Evolutionary conservation across 2,113 vertebrate species (phyloP).

Genomic region (Elaphurus davidianus): DNA sequence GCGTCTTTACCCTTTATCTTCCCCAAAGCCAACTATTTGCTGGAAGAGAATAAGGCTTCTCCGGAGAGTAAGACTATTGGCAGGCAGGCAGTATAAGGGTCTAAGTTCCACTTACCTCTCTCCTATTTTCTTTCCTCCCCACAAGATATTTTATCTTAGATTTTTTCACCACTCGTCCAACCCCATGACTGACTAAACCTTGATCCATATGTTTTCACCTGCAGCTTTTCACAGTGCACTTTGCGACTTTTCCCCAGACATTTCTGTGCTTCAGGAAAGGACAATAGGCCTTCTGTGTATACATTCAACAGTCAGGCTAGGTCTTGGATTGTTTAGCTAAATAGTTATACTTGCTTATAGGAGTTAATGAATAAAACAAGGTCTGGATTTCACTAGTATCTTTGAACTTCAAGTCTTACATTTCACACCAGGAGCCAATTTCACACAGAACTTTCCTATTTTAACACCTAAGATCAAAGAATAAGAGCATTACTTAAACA

Average conservation of each 20-base stretch:
- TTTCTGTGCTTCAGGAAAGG: neutral
- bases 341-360: neutral
- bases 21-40: neutral
- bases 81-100: neutral
- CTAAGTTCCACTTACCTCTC: too few relatives aligned
- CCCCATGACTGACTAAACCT: neutral
- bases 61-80: neutral
- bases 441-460: neutral
- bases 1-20: neutral
- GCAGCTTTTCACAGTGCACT: neutral
- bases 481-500: neutral
- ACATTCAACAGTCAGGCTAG: neutral
- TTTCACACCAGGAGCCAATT: conserved; percentile 9
- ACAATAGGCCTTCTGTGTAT: neutral
- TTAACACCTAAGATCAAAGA: conserved; percentile 8
- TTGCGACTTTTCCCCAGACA: neutral
- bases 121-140: neutral
- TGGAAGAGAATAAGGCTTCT: neutral
- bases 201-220: neutral
- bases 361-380: conserved; percentile 30
- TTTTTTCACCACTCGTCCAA: neutral
- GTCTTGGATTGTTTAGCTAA: neutral
- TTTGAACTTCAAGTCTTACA: neutral
- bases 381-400: conserved; percentile 24
- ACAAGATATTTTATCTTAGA: neutral